A percentile compares a stretch with the other conserved stretches of the same genome.
Evolutionary conservation across 2,797 vertebrate genomes (phyloP).

Genomic region (Anguilla megastoma): DNA sequence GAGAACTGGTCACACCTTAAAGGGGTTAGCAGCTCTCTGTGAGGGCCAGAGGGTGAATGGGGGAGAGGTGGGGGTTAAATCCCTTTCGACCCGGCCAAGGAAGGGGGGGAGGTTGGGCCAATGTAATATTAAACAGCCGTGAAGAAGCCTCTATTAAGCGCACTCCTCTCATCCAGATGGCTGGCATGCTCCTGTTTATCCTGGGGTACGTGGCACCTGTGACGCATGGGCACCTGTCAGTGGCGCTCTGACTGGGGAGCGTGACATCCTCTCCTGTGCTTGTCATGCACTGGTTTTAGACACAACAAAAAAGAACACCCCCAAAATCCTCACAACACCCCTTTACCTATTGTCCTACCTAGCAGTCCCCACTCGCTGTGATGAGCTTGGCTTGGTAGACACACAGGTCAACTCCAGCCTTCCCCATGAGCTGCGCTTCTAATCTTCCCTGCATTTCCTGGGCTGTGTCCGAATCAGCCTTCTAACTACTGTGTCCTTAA

Average conservation of each 20-base stretch:
- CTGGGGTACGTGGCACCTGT: not conserved
- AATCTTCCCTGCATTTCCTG: not conserved
- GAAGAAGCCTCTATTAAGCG: constrained; percentile 27
- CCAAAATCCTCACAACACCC: not conserved
- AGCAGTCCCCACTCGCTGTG: not conserved
- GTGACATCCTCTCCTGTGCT: constrained; percentile 11
- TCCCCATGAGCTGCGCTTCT: no score
- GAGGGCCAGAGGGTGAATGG: constrained; percentile 13
- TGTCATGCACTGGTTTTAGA: constrained; percentile 8
- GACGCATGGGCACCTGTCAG: constrained; percentile 27
- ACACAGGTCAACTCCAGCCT: not conserved
- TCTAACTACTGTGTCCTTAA: no score
- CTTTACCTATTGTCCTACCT: not conserved
- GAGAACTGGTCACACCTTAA: constrained; percentile 33
- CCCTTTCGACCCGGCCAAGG: not conserved
- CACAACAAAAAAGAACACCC: not conserved
- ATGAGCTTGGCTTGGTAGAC: not conserved
- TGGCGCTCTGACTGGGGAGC: not conserved
- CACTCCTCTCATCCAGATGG: constrained; percentile 31
- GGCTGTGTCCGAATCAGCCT: no score
- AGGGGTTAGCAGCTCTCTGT: constrained; percentile 34
- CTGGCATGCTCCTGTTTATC: constrained; percentile 27
- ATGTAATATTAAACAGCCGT: constrained; percentile 44
- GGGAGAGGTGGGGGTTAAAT: constrained; percentile 9
- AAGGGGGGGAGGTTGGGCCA: constrained; percentile 24